phyloP scores from a whole-genome alignment of 2,113 vertebrate species.

The Hemicordylus capensis region DNA sequence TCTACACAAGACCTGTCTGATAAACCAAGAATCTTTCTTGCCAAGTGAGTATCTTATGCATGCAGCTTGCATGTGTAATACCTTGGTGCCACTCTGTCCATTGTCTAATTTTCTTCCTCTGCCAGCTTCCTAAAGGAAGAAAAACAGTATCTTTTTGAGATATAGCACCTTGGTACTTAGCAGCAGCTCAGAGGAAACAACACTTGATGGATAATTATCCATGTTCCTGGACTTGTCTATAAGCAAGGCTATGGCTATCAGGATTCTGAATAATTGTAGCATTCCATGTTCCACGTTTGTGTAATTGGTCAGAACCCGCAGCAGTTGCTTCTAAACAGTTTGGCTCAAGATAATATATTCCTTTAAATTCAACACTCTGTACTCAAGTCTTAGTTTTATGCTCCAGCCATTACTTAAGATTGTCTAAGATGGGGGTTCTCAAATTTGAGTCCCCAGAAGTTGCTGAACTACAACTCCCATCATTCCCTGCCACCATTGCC shows the following conservation, averaged over 20 bases:
- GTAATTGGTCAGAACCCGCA: not conserved
- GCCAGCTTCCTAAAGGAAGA: not conserved
- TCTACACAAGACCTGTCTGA: not conserved
- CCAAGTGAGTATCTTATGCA: not conserved
- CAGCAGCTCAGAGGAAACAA: not conserved
- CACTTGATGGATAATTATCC: not conserved
- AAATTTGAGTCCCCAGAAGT: no score
- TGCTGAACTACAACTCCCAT: no score
- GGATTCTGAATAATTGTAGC: not conserved
- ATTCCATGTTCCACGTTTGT: not conserved
- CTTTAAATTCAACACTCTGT: no score
- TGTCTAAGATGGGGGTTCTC: no score
- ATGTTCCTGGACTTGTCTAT: not conserved
- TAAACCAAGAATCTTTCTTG: not conserved
- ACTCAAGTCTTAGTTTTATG: no score
- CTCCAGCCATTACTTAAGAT: no score
- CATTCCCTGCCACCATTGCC: no score
- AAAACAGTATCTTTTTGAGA: not conserved
- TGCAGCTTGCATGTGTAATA: not conserved
- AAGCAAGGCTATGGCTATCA: not conserved
- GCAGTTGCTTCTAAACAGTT: not conserved
- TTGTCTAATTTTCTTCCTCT: not conserved
- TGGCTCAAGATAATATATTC: not conserved
- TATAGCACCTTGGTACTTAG: not conserved
- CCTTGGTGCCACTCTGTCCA: not conserved